phyloP scores from a whole-genome alignment of 2,888 invertebrate genomes.

The Gastrophysa polygoni region DNA sequence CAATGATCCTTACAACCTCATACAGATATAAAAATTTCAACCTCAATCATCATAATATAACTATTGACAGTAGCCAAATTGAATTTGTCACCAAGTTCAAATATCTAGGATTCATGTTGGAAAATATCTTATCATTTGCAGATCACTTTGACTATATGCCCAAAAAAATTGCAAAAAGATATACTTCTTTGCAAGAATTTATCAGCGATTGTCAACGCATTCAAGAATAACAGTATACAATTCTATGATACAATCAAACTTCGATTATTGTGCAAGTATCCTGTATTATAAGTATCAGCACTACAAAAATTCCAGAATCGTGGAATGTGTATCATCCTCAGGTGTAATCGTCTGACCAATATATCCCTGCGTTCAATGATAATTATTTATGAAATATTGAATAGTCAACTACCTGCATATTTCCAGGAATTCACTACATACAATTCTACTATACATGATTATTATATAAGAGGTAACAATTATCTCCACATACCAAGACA shows the following conservation, averaged over 20 bases:
- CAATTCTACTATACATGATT: neutral
- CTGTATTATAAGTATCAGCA: neutral
- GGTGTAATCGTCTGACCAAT: neutral
- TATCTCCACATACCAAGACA: neutral
- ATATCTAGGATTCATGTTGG: neutral
- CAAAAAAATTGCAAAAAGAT: neutral
- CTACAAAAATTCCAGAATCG: slow-evolving; percentile 2
- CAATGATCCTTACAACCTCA: neutral
- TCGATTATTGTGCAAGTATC: slow-evolving; percentile 1
- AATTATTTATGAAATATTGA: neutral
- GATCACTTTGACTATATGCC: neutral
- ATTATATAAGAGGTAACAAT: neutral
- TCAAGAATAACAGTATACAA: neutral
- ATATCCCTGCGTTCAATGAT: slow-evolving; percentile 1
- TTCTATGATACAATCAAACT: neutral
- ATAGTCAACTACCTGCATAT: neutral
- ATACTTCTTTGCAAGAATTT: neutral
- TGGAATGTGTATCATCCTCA: neutral
- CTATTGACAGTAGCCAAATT: neutral
- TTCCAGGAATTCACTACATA: neutral
- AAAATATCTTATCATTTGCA: neutral
- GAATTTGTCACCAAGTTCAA: neutral
- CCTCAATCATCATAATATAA: neutral
- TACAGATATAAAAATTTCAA: too few species aligned
- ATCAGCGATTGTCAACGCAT: neutral